Evolutionary conservation across 2,888 invertebrate genomes (phyloP), one percentile per base, ranked within the genome.

Genomic region (Rhogogaster chlorosoma): DNA sequence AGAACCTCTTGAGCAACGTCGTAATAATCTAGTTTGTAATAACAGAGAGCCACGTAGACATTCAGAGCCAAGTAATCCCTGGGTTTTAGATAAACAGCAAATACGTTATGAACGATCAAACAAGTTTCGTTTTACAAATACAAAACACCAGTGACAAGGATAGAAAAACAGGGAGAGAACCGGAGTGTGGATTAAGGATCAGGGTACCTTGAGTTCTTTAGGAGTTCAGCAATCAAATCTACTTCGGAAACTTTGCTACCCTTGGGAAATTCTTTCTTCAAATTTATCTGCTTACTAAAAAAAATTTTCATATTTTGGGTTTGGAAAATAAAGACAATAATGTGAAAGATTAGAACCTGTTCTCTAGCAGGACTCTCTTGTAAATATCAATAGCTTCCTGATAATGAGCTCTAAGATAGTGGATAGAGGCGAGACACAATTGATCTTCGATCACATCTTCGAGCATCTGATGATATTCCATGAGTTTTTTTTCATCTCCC

Each of bases 341-440:
- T 45, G 29, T 15, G 0, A 26, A 67, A 70, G 0, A 32, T n/a
- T n/a, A 32, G n/a, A 93, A 98, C 98, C 98, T 97, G 94, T 99
- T 98, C 89, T 98, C 98, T 32, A 98, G 94, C 18, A 99, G 94
- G 84, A 99, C 95, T 86, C 98, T 96, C 93, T 99, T 99, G 93
- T 99, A 99, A 87, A 99, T 98, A 93, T 99, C 99, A 86, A 99
- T 99, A 73, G 99, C 99, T 93, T 99, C 99, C 93, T 99, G 99
- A 93, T 99, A 99, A 93, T 99, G 99, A 7, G 98, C 97, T 84
- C 99, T 95, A 84, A 99, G 95, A 92, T 99, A 99, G 93, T 99
- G 99, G 88, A 99, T 97, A 0, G 99, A 98, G 0, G 99, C 99
- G 84, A 99, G 94, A 89, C 98, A 98, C 61, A 99, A 95, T 93